Conservation (phyloP, 2,797 vertebrate species). For the Ptychobarbus kaznakovi region DNA sequence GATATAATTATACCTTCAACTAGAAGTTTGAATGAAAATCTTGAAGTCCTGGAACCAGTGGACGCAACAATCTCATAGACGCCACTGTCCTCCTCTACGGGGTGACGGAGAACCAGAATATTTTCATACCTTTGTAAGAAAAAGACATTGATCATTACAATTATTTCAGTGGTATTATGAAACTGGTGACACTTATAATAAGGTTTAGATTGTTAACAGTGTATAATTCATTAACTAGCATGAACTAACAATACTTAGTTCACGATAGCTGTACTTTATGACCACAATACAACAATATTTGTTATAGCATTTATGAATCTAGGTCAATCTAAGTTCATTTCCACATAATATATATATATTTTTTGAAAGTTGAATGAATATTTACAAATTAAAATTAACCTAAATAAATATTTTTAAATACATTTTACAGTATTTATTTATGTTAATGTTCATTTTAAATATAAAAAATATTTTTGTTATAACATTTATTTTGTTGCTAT, state of each 20-base stretch:
- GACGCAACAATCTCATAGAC: slow-evolving; percentile 86
- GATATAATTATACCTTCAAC: slow-evolving; percentile 83
- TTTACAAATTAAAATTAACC: not conserved
- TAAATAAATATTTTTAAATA: not conserved
- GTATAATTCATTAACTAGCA: not conserved
- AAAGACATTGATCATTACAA: slow-evolving; percentile 2
- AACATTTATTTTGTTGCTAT: not conserved
- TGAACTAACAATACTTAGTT: not conserved
- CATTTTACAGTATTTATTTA: not conserved
- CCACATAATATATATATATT: no score
- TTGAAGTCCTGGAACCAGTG: slow-evolving; percentile 75
- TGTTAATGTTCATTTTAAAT: not conserved
- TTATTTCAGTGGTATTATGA: not conserved
- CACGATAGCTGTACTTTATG: no score
- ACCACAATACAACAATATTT: no score
- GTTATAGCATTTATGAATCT: not conserved
- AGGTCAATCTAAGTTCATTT: not conserved
- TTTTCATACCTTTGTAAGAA: slow-evolving; percentile 84
- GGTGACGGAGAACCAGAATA: slow-evolving; percentile 85
- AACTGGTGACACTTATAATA: not conserved
- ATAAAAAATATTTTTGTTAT: not conserved
- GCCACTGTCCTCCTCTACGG: slow-evolving; percentile 90
- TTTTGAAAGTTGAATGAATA: not conserved
- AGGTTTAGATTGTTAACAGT: not conserved
- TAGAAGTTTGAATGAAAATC: slow-evolving; percentile 82